Base-by-base conservation (phyloP, 2,888 invertebrate species). In the Itoplectis maculator region DNA sequence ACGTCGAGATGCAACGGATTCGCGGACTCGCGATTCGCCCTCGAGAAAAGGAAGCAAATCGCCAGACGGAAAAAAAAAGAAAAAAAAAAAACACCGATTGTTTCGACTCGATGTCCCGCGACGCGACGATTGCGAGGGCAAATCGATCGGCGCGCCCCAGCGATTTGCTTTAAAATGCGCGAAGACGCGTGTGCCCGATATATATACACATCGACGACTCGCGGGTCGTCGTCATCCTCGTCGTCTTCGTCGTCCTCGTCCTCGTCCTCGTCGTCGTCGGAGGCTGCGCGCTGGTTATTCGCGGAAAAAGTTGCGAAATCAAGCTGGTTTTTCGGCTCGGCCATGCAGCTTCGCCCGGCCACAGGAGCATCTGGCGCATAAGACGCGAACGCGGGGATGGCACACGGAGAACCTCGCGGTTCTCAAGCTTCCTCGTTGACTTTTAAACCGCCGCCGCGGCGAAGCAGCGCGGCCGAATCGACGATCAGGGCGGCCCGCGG, bases 361-460 rank as follows among this genome's bases (percentile, higher is more conserved):
- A 61, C 29, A 9, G 8, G 9, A 73, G 78, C 81, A 74, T 83
- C 81, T 83, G 81, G 83, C 54, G 61, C 63, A 51, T 47, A 15
- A 59, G 45, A 5, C n/a, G n/a, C 11, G 54, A 11, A 51, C 18
- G 54, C n/a, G n/a, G n/a, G n/a, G 23, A 23, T 0, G 29, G 9
- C n/a, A 59, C 11, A 29, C 47, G n/a, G 66, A 23, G 18, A 65
- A 81, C 40, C 18, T 69, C 56, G 82, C 79, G 79, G 82, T n/a
- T 20, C 5, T 18, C 82, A 80, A 81, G 84, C 86, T 86, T 84
- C 84, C 86, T 87, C 86, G 85, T 89, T 87, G 88, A 87, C 83
- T 88, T 88, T 89, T 87, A 88, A 89, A 84, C 82, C 68, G 81
- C 45, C 45, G n/a, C n/a, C n/a, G n/a, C n/a, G n/a, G n/a, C n/a